phyloP scores from a whole-genome alignment of 2,888 invertebrate species.

The Auanema freiburgensis region DNA sequence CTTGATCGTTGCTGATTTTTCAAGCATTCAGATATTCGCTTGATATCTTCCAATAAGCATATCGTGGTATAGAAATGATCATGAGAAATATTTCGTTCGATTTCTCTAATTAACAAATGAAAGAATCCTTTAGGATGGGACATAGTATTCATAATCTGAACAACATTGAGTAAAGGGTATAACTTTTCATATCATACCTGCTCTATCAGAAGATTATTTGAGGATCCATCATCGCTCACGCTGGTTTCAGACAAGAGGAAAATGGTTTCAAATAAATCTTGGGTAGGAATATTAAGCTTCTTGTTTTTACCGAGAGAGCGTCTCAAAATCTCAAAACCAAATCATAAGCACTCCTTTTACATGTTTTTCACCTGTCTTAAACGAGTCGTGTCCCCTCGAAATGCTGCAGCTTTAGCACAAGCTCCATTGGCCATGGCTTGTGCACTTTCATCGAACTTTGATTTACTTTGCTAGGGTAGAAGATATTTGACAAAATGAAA shows the following conservation, averaged over 20 bases:
- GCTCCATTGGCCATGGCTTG: constrained; percentile 35
- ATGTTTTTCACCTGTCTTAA: constrained; percentile 21
- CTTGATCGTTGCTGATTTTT: constrained; percentile 33
- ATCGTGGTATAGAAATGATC: constrained; percentile 48
- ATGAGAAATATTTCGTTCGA: constrained; percentile 46
- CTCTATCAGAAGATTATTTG: constrained; percentile 35
- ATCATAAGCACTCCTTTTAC: background rate
- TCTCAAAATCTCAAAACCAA: background rate
- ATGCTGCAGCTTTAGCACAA: constrained; percentile 37
- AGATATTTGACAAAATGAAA: background rate
- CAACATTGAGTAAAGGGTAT: background rate
- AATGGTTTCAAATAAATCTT: background rate
- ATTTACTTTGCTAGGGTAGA: constrained; percentile 30
- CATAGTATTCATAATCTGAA: constrained; percentile 40
- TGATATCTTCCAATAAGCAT: constrained; percentile 37
- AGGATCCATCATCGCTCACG: constrained; percentile 30
- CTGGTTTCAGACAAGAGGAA: constrained; percentile 23
- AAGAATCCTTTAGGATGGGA: constrained; percentile 41
- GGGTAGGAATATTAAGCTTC: background rate
- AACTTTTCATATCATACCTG: constrained; percentile 15
- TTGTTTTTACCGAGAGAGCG: background rate
- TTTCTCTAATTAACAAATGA: constrained; percentile 37
- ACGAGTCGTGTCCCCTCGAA: constrained; percentile 34
- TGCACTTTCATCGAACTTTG: constrained; percentile 30
- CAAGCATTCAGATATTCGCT: constrained; percentile 31